Evolutionary conservation across 2,888 invertebrate species (phyloP).

Genomic region (Phyllotreta cruciferae): DNA sequence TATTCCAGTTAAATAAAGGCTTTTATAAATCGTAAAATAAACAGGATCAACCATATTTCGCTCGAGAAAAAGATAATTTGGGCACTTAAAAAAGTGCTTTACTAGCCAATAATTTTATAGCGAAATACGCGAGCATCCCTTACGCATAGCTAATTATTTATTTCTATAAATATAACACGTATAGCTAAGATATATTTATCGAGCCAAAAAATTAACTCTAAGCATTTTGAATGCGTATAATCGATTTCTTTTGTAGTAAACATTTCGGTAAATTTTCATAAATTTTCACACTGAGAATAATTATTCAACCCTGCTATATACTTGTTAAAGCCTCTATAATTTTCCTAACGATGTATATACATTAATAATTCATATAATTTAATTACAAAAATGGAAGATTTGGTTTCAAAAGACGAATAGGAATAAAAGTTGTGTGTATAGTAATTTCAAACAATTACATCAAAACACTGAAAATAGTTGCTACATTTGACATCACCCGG

Average conservation of each 20-base stretch:
- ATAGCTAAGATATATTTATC: conserved; percentile 38
- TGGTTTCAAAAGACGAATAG: conserved; percentile 38
- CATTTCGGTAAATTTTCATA: conserved; percentile 29
- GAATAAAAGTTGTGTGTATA: conserved; percentile 21
- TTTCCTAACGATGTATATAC: conserved; percentile 46
- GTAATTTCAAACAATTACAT: conserved; percentile 1
- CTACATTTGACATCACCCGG: neutral
- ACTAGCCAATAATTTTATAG: neutral
- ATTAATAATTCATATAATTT: conserved; percentile 38
- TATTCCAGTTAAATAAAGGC: neutral
- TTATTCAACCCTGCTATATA: conserved; percentile 46
- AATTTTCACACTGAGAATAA: conserved; percentile 40
- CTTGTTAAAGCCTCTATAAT: conserved; percentile 49
- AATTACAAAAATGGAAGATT: conserved; percentile 48
- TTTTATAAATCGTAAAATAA: neutral
- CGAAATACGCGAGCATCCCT: conserved; percentile 1
- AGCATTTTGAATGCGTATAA: conserved; percentile 46
- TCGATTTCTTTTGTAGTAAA: conserved; percentile 26
- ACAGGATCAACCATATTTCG: neutral
- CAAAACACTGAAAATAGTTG: conserved; percentile 1
- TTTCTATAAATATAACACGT: conserved; percentile 38
- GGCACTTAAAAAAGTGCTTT: too few relatives aligned
- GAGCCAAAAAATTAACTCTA: conserved; percentile 42
- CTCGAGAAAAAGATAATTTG: too few relatives aligned
- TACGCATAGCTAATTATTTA: conserved; percentile 11